Evolutionary conservation across 2,888 invertebrate species (phyloP).

Genomic region (Caenorhabditis sinica): DNA sequence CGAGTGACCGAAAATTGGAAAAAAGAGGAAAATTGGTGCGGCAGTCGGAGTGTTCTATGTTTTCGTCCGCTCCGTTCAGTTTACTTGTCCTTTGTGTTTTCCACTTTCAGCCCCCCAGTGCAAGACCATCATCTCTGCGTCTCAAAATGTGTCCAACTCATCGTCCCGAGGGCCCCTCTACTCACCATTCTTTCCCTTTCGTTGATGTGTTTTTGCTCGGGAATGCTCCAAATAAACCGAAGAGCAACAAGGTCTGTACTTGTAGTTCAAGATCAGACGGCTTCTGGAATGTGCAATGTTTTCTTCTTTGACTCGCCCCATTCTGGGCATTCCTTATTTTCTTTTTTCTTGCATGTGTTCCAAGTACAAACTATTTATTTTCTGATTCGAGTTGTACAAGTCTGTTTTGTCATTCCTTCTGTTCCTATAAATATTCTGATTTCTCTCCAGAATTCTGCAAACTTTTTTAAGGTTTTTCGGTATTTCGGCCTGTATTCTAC

Average conservation of each 20-base stretch:
- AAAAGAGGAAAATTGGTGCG: slow-evolving; percentile 7
- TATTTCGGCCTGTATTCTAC: too few species aligned
- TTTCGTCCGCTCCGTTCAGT: slow-evolving; percentile 61
- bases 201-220: slow-evolving; percentile 13
- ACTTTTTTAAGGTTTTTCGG: too few species aligned
- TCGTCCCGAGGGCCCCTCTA: slow-evolving; percentile 10
- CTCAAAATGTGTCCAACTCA: slow-evolving; percentile 31
- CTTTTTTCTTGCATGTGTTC: slow-evolving; percentile 2
- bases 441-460: neutral
- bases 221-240: slow-evolving; percentile 20
- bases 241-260: slow-evolving; percentile 9
- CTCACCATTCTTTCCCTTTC: neutral
- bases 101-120: slow-evolving; percentile 53
- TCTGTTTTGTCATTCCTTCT: neutral
- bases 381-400: neutral
- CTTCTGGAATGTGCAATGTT: neutral
- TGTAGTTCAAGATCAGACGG: neutral
- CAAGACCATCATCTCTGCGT: slow-evolving; percentile 42
- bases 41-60: slow-evolving; percentile 51
- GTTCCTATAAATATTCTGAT: neutral
- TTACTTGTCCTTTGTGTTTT: slow-evolving; percentile 60
- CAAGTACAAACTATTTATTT: neutral
- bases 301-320: neutral
- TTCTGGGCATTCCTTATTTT: neutral
- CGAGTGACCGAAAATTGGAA: neutral